Evolutionary conservation across 2,888 invertebrate species (phyloP), one percentile per base, ranked within the genome.

Genomic region (Drosophila melanosoma): DNA sequence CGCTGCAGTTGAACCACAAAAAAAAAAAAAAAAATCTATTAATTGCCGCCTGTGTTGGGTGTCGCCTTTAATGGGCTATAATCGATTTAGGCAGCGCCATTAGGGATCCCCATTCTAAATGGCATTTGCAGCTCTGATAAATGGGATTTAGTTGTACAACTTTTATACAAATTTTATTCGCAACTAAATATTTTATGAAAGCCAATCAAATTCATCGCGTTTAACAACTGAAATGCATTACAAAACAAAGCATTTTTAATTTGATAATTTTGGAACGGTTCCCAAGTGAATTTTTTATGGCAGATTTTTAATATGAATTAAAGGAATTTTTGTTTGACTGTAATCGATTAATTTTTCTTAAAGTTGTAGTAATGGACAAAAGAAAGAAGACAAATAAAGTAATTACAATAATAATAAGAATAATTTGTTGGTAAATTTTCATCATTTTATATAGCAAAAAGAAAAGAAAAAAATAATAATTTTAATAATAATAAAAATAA

Each of bases 71-170:
- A 84, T 86, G 87, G 83, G 58, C 73, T 88, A 83, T 87, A 88
- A 88, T 84, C 89, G 89, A 84, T 84, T 83, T 81, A 71, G 65
- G 76, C 79, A 81, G 52, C 66, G 74, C 63, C 86, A 81, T 83
- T 83, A 84, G 72, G 76, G 62, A 56, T 53, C n/a, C 58, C 53
- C 45, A 11, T 53, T 40, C 35, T 63, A 71, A 82, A 88, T 83
- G 82, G 78, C 78, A 74, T 70, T 79, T 80, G 70, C 57, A 69
- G 68, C 57, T 62, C 60, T 81, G 81, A 88, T 78, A 83, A 83
- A 88, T 83, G 83, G 75, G 54, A 42, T 62, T 73, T 54, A 49
- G 56, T 57, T 68, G 32, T 33, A 59, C 35, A 66, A 56, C 33
- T 36, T 52, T 53, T 26, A 15, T 15, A 20, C 6, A 32, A 11